Evolutionary conservation across 1,140 invertebrate species (phyloP), one percentile per base, ranked within the genome.

Genomic region (Subanguina moxae): DNA sequence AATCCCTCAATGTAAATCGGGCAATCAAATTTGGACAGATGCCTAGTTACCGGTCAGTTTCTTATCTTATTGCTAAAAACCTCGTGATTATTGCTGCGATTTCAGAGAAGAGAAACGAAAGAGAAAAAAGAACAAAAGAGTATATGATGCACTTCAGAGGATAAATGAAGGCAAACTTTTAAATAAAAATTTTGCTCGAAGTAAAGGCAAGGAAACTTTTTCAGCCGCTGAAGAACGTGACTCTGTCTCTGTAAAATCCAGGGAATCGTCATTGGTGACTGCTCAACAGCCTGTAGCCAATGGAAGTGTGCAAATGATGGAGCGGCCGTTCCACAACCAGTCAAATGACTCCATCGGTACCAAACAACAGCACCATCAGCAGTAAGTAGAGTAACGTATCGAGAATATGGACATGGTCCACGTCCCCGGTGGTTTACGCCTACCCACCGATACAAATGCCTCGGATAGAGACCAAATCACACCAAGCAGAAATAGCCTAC

Each of bases 11-110:
- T 17, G 62, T 66, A 17, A 68, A 73, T 64, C 59, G 81, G 21
- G 66, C 70, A 13, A 82, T 82, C 62, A 82, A 82, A 70, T 82
- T 82, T 57, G 80, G 80, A 28, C 70, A 68, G 42, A 82, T 78
- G 78, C 80, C 80, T 13, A 76, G 74, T 23, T 82, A 74, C 57
- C 30, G 68, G 69, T 71, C 8, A 52, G 48, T 15, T 52, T 7
- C 48, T 15, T 52, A 7, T 52, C 1, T 7, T 5, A 7, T 15
- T 52, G 48, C n/a, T 52, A 52, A 52, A 52, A 52, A 52, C n/a
- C 15, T 7, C 23, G n/a, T n/a, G 17, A 21, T 19, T 52, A 52
- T 5, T 23, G 42, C 46, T 45, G 9, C 17, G 7, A 62, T 66
- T 71, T 71, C 46, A 63, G 78, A 21, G 76, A 82, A 46, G 80